Evolutionary conservation across 2,113 vertebrate genomes (phyloP).

Genomic region (Pterocles gutturalis): DNA sequence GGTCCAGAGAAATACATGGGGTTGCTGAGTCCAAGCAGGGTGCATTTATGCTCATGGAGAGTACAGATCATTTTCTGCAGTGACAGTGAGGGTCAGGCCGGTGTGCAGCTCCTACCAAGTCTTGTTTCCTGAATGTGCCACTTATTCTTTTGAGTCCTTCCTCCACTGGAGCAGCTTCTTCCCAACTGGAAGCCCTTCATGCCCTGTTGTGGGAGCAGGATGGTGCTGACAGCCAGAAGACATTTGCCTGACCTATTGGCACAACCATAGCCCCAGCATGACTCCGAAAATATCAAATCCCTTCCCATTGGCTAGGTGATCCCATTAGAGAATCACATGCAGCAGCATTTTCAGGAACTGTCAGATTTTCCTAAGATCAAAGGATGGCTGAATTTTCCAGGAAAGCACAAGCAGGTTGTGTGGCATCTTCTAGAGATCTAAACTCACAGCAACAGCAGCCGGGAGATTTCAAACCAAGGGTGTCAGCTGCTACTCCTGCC

Average conservation of each 20-base stretch:
- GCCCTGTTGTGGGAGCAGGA: background rate
- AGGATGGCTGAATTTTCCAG: background rate
- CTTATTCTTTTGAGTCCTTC: background rate
- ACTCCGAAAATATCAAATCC: background rate
- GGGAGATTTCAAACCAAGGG: conserved; percentile 23
- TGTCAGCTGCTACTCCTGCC: background rate
- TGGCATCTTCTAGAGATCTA: background rate
- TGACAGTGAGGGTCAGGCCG: background rate
- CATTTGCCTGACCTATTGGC: background rate
- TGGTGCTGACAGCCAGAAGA: background rate
- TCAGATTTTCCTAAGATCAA: background rate
- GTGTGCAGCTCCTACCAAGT: background rate
- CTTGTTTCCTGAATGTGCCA: background rate
- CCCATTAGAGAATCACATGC: background rate
- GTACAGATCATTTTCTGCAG: background rate
- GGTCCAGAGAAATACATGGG: background rate
- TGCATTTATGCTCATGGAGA: background rate
- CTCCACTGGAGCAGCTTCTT: background rate
- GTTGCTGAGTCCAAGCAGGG: background rate
- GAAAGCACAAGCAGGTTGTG: background rate
- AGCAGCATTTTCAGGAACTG: background rate
- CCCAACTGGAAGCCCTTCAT: background rate
- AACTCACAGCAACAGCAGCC: background rate
- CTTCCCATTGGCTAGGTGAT: background rate
- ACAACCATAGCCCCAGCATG: background rate